These are phyloP conservation scores for Philonicus albiceps DNA, from an alignment of 2,888 invertebrate genomes.

Conservation along the genomic window DNA sequence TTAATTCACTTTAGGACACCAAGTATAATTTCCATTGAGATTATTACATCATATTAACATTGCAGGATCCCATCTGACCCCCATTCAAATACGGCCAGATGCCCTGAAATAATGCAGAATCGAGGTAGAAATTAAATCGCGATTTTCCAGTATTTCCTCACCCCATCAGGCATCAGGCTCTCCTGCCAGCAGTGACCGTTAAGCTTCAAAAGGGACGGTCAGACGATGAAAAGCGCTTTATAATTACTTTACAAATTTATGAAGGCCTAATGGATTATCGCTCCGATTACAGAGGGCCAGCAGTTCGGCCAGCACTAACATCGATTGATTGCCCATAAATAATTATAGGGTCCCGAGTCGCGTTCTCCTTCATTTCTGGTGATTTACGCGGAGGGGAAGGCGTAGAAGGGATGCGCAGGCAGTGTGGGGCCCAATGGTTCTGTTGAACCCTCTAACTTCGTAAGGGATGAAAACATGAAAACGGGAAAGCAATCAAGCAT, in stretches of 20 bases:
- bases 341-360: background rate
- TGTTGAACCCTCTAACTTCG: background rate
- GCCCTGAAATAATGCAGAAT: background rate
- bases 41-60: background rate
- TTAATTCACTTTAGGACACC: background rate
- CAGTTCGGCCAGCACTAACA: background rate
- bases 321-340: conserved; percentile 28
- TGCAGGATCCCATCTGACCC: background rate
- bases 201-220: background rate
- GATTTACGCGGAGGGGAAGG: too few species aligned
- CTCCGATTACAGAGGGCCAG: background rate
- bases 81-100: background rate
- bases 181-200: background rate
- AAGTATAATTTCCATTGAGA: background rate
- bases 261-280: conserved; percentile 12
- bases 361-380: too few species aligned
- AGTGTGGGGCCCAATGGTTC: background rate
- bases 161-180: background rate
- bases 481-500: conserved; percentile 28
- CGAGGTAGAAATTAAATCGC: background rate
- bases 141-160: background rate
- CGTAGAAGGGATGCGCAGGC: too few species aligned
- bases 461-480: conserved; percentile 18
- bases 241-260: conserved; percentile 15
- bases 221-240: background rate